Evolutionary conservation across 2,797 vertebrate species (phyloP), one percentile per base, ranked within the genome.

Genomic region (Chaetophractus vellerosus): DNA sequence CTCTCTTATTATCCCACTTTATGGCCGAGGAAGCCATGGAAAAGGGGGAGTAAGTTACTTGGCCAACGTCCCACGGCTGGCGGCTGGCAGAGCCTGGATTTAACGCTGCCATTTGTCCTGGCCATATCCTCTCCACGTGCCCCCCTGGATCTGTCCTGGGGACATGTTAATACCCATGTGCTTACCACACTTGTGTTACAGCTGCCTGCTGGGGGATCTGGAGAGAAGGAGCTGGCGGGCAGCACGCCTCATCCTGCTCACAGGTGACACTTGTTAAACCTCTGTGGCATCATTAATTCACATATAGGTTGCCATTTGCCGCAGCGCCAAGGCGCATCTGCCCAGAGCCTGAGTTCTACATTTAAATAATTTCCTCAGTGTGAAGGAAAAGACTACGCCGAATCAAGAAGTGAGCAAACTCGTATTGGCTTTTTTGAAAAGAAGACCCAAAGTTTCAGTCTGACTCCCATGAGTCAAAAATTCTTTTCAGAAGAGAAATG

Each of bases 101-200:
- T 64, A 26, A 41, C 3, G 33, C 10, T 2, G 2, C 4, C 14
- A 1, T 21, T 24, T 31, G 6, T 18, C 31, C 1, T 26, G 11
- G 11, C 8, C 3, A 10, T 28, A n/a, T 1, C 31, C 4, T n/a
- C 0, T 57, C 2, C 0, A 16, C 0, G 0, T 31, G 19, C 2
- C 4, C 33, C 61, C 6, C 0, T 6, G 8, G 55, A 7, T 16
- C 7, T n/a, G 15, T 19, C 8, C 50, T 9, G 0, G 6, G 4
- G 57, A 0, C 0, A 0, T 10, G 38, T 64, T 23, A 1, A 8
- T 2, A 3, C 6, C 52, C 2, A 7, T 14, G 9, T 36, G 18
- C 9, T 63, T 18, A 0, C 28, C 28, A 12, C 2, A 0, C 5
- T 9, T 4, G 48, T 1, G 15, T 23, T 9, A 5, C 12, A 5